These are phyloP conservation scores for Ochropacha duplaris DNA, from an alignment of 2,888 invertebrate species.

Conservation along the genomic window DNA sequence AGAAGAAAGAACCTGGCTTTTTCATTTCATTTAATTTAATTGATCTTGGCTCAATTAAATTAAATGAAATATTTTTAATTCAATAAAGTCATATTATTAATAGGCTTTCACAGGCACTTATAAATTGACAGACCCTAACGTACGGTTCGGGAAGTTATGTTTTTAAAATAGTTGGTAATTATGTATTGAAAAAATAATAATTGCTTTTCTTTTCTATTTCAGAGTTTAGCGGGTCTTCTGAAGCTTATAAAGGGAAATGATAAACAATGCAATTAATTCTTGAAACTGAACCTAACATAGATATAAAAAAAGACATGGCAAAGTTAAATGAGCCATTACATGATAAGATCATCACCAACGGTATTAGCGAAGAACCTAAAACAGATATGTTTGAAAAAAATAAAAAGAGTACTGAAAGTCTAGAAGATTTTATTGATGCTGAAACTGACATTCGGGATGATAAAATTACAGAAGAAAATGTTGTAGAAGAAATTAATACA, in stretches of 20 bases:
- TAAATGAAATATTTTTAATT: too few species aligned
- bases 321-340: slow-evolving; percentile 43
- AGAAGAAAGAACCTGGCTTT: too few species aligned
- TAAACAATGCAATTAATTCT: slow-evolving; percentile 75
- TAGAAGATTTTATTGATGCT: slow-evolving; percentile 23
- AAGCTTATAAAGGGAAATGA: slow-evolving; percentile 50
- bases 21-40: too few species aligned
- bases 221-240: slow-evolving; percentile 36
- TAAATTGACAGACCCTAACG: too few species aligned
- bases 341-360: slow-evolving; percentile 38
- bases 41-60: too few species aligned
- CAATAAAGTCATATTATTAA: too few species aligned
- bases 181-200: background rate
- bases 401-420: slow-evolving; percentile 37
- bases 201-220: slow-evolving; percentile 36
- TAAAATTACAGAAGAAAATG: slow-evolving; percentile 16
- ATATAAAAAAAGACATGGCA: slow-evolving; percentile 60
- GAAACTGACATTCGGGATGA: slow-evolving; percentile 15
- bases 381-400: slow-evolving; percentile 34
- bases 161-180: too few species aligned
- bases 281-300: slow-evolving; percentile 50
- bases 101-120: too few species aligned
- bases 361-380: slow-evolving; percentile 33
- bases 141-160: too few species aligned
- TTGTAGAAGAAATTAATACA: slow-evolving; percentile 8